phyloP scores from a whole-genome alignment of 2,888 invertebrate species.

The Cantharis rufa region DNA sequence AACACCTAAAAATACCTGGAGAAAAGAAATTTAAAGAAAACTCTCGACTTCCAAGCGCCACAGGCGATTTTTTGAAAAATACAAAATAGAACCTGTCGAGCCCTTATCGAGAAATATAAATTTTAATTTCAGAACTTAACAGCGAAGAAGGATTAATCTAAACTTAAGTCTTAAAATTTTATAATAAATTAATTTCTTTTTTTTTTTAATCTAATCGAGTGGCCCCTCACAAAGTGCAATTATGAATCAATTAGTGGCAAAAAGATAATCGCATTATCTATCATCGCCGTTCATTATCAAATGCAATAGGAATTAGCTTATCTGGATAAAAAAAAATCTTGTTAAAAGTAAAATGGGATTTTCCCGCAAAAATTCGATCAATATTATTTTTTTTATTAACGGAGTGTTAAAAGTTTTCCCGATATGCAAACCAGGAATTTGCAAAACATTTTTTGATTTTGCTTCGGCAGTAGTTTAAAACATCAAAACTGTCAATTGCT shows the following conservation, averaged over 20 bases:
- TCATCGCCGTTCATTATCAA: background rate
- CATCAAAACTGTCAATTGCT: too few relatives aligned
- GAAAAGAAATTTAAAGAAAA: background rate
- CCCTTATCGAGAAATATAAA: background rate
- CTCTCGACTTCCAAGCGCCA: background rate
- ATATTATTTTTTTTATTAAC: background rate
- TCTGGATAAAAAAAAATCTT: background rate
- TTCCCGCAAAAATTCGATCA: background rate
- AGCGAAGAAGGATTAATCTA: too few relatives aligned
- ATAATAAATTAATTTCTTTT: background rate
- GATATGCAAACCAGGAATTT: too few relatives aligned
- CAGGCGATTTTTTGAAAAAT: too few relatives aligned
- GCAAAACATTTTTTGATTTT: too few relatives aligned
- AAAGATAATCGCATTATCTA: background rate
- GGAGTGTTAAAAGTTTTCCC: too few relatives aligned
- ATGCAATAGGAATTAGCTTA: background rate
- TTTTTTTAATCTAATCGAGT: background rate
- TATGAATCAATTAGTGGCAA: background rate
- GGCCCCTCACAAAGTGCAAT: background rate
- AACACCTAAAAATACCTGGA: background rate
- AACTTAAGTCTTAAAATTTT: too few relatives aligned
- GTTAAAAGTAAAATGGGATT: background rate
- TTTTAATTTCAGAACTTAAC: too few relatives aligned
- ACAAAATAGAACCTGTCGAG: too few relatives aligned
- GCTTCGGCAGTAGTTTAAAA: too few relatives aligned